A percentile compares a stretch with the other conserved stretches of the same genome.
These are phyloP conservation scores for Elachura formosa DNA, from an alignment of 2,113 vertebrate species.

Conservation along the genomic window DNA sequence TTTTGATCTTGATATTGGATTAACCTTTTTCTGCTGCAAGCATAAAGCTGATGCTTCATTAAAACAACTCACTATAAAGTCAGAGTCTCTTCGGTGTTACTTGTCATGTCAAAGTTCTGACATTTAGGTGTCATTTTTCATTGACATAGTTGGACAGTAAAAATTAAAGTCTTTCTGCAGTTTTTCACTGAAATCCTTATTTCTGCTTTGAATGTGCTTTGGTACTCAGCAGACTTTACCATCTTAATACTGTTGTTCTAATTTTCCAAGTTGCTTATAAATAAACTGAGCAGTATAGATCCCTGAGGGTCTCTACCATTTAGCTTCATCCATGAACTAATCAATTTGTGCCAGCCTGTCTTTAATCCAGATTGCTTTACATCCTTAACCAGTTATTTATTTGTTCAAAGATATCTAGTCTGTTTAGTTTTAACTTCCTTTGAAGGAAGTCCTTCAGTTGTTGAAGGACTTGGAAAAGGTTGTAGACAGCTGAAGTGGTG, in stretches of 20 bases:
- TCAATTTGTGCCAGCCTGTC: background rate
- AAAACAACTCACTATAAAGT: background rate
- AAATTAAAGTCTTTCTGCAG: background rate
- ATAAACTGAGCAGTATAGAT: background rate
- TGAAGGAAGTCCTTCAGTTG: rapidly evolving
- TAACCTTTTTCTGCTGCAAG: background rate
- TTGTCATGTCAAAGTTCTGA: background rate
- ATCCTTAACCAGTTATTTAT: background rate
- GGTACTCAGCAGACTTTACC: background rate
- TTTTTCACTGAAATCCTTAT: background rate
- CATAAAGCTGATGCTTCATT: background rate
- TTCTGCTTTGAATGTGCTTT: background rate
- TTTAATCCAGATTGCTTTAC: background rate
- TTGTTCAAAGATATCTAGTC: background rate
- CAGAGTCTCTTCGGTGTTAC: background rate
- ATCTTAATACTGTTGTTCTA: background rate
- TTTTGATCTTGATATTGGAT: background rate
- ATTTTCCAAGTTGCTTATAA: background rate
- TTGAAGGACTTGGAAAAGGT: background rate
- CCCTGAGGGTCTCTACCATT: background rate
- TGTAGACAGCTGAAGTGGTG: background rate
- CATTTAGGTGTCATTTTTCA: background rate
- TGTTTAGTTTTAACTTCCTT: background rate
- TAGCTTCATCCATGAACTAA: background rate
- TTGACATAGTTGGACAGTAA: background rate